Evolutionary conservation across 2,797 vertebrate species (phyloP), one percentile per base, ranked within the genome.

Genomic region (Enteromius fasciolatus): DNA sequence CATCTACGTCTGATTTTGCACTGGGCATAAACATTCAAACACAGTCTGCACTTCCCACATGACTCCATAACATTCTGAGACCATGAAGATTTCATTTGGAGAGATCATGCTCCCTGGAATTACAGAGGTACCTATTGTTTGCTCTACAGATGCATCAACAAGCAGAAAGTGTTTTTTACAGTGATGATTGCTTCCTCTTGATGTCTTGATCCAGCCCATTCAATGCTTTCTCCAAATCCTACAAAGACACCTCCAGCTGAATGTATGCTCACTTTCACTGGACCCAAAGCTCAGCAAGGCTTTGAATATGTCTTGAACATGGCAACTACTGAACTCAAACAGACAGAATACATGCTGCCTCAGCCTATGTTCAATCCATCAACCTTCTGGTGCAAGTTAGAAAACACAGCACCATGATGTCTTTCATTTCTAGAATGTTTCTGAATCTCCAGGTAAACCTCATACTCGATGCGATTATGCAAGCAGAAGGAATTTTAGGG

Each of bases 1-100:
- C 90, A 98, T 99, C 92, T 99, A 99, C 6, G 98, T 99, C 87
- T 99, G 95, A 97, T 89, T 78, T 77, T 76, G 72, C 72, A 54
- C 61, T 6, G 15, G 25, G 17, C 70, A 52, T 54, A 41, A 44
- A 48, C 73, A 41, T 80, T 57, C 6, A 17, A 74, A 46, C 4
- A 39, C 33, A 31, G 36, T 76, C 63, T 74, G 41, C 25, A n/a
- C 44, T 82, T 68, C 36, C 80, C 64, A 66, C 18, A n/a, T 59
- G 68, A 73, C 52, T 59, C 69, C 8, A 23, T 20, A 41, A 39
- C 44, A 74, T 18, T 67, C 41, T 36, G 15, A 63, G 39, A 72
- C 54, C 33, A 79, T 69, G 3, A 70, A 78, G 14, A 36, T 54
- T 52, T 73, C 15, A 15, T 66, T 75, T 10, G 44, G 59, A 3